These are phyloP conservation scores for Axis porcinus DNA, from an alignment of 2,113 vertebrate genomes.

Conservation along the genomic window DNA sequence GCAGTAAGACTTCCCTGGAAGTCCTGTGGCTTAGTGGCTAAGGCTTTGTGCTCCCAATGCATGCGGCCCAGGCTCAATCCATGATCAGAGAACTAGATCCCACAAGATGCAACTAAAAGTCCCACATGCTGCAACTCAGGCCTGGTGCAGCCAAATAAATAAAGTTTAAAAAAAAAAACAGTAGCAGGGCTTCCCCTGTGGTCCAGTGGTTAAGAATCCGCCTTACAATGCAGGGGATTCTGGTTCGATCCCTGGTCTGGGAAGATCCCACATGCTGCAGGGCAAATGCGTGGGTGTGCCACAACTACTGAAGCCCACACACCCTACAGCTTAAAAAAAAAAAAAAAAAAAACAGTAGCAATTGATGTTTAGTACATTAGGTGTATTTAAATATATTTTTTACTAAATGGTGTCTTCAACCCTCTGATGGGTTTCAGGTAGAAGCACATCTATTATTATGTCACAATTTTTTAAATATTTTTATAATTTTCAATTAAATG, in stretches of 20 bases:
- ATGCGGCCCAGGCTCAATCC: not conserved
- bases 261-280: no score
- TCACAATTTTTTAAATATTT: not conserved
- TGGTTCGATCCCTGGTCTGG: no score
- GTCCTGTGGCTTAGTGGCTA: not conserved
- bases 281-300: no score
- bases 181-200: no score
- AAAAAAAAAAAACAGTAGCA: not conserved
- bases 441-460: not conserved
- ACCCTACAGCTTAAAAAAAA: no score
- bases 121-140: fast-evolving
- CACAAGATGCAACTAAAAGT: not conserved
- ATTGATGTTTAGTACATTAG: not conserved
- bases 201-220: no score
- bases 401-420: not conserved
- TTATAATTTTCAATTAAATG: not conserved
- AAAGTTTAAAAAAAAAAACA: no score
- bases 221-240: no score
- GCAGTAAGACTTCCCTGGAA: not conserved
- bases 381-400: not conserved
- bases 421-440: not conserved
- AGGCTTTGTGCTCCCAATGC: not conserved
- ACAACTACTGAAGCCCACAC: no score
- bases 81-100: not conserved
- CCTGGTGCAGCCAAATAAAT: not conserved